Evolutionary conservation across 2,797 vertebrate species (phyloP).

Genomic region (Trachops cirrhosus): DNA sequence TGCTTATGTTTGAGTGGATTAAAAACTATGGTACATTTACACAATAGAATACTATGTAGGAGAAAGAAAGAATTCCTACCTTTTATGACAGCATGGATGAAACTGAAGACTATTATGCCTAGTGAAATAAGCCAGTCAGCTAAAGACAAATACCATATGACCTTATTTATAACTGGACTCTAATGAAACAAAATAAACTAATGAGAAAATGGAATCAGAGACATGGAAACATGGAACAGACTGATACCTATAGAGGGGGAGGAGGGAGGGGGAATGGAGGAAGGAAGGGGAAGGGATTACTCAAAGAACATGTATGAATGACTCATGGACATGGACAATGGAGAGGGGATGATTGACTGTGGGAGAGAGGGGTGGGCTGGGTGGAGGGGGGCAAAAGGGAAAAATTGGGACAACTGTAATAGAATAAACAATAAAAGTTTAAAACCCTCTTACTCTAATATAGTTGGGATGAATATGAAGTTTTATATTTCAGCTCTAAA

Average conservation of each 20-base stretch:
- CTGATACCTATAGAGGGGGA: neutral
- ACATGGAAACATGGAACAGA: neutral
- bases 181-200: neutral
- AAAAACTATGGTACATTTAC: neutral
- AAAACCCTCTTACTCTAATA: neutral
- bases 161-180: neutral
- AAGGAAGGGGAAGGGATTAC: neutral
- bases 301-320: neutral
- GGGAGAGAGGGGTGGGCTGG: neutral
- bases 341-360: neutral
- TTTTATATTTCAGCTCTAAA: slow-evolving; percentile 1
- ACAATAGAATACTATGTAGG: neutral
- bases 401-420: neutral
- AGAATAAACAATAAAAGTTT: neutral
- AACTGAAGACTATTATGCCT: neutral
- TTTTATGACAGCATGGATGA: neutral
- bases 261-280: neutral
- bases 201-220: neutral
- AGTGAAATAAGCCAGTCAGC: neutral
- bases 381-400: neutral
- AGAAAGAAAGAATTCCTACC: neutral
- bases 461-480: neutral
- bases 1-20: neutral
- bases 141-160: neutral
- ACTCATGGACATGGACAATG: neutral